A percentile compares a stretch with the other conserved stretches of the same genome.
These are phyloP conservation scores for Syngnathus rostellatus DNA, from an alignment of 2,797 vertebrate genomes.

Conservation along the genomic window DNA sequence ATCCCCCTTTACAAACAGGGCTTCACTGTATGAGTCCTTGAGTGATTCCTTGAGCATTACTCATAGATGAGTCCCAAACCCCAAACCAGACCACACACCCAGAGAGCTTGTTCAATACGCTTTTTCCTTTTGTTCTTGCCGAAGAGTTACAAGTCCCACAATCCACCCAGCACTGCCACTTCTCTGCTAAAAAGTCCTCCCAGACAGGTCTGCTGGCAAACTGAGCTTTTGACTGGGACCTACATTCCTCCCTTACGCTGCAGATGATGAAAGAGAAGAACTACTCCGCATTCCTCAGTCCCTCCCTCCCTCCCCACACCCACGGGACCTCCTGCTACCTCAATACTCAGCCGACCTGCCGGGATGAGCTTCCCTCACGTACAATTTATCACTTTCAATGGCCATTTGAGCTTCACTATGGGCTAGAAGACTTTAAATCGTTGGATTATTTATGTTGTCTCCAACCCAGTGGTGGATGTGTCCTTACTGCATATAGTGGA, in stretches of 20 bases:
- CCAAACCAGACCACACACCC: slow-evolving; percentile 32
- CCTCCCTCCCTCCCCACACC: slow-evolving; percentile 46
- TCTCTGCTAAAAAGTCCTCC: slow-evolving; percentile 4
- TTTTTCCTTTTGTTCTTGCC: slow-evolving; percentile 20
- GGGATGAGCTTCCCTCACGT: slow-evolving; percentile 34
- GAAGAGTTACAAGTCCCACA: slow-evolving; percentile 13
- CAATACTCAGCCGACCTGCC: slow-evolving; percentile 22
- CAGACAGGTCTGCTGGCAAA: slow-evolving; percentile 26
- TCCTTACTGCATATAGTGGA: not conserved
- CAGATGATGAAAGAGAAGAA: slow-evolving; percentile 38
- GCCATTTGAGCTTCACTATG: not conserved
- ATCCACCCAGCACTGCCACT: slow-evolving; percentile 8
- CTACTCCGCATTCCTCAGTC: slow-evolving; percentile 49
- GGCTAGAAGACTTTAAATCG: not conserved
- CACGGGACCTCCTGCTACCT: slow-evolving; percentile 36
- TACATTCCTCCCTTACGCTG: slow-evolving; percentile 30
- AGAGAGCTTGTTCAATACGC: slow-evolving; percentile 20
- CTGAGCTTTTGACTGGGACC: slow-evolving; percentile 18
- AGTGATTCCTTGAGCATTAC: slow-evolving; percentile 33
- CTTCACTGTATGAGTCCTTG: not conserved
- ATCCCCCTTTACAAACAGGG: not conserved
- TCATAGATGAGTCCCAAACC: slow-evolving; percentile 42
- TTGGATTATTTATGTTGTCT: not conserved
- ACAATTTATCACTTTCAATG: not conserved
- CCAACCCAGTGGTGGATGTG: not conserved